Evolutionary conservation across 2,113 vertebrate species (phyloP), one percentile per base, ranked within the genome.

Genomic region (Dicentrarchus labrax): DNA sequence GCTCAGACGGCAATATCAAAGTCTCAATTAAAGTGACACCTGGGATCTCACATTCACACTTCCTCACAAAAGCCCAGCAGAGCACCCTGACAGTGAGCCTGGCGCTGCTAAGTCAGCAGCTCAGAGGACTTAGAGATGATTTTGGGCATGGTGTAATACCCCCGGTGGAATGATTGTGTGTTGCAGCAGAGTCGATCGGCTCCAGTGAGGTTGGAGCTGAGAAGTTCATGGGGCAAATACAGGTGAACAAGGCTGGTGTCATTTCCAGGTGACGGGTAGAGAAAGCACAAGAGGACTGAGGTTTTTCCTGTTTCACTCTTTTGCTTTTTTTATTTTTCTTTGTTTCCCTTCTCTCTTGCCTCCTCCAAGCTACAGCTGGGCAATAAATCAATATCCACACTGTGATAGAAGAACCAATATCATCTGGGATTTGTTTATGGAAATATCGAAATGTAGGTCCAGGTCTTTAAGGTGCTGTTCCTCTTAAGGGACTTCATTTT

Each of bases 11-110:
- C 41, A 10, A 47, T 51, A 84, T 89, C 72, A 68, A 85, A 72
- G 79, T 91, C 88, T 90, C 73, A 78, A 91, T 92, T 89, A 86
- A 76, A 84, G 66, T 62, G 48, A 68, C 89, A 79, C 78, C 72
- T 72, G 77, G 76, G 74, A 76, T 83, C 62, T 72, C 83, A 15
- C 85, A 53, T 80, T 82, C 86, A 70, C 86, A 88, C 84, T 19
- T 74, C 15, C 15, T 60, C 9, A 47, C 59, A 0, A 61, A 84
- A 22, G 17, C 72, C 72, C 76, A 8, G 78, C 78, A 21, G 69
- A 76, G 86, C 72, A 67, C 13, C 39, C 30, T 39, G 78, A 69
- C 68, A 30, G 51, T 8, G 60, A 82, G 73, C 47, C 78, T 24
- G 53, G 16, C 62, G 48, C 71, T 47, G 84, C 84, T 81, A 57